Evolutionary conservation across 2,113 vertebrate genomes (phyloP), one percentile per base, ranked within the genome.

Genomic region (Ophiodon elongatus): DNA sequence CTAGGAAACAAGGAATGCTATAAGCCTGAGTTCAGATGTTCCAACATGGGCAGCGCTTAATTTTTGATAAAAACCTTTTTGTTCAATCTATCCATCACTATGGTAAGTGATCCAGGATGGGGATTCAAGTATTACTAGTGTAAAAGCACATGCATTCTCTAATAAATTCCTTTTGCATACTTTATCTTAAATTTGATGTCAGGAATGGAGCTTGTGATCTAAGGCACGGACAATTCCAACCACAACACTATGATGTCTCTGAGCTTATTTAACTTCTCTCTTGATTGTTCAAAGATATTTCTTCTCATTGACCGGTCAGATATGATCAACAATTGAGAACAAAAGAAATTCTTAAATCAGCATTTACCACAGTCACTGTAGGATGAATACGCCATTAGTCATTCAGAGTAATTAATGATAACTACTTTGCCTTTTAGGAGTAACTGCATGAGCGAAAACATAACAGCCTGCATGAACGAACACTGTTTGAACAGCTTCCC

Each of bases 391-490:
- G 1, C 47, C 13, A 76, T 81, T 66, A 79, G 43, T 85, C 77
- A 83, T 77, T 41, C 45, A 60, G 19, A 73, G 76, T 60, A 27
- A 59, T 67, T 41, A 66, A 71, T 79, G 69, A 88, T 76, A 82
- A 90, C n/a, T 66, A n/a, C 52, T 47, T 69, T 73, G 64, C 27
- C 25, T 60, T 33, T 62, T 52, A 23, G 41, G 45, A 67, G 52
- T 23, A 73, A 70, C 31, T 75, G 39, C 73, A 77, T 69, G 76
- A 80, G 67, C 73, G 72, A 73, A 76, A 76, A 65, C 52, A 75
- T 3, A 77, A 75, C 13, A 60, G 25, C 35, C 57, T 29, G 57
- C 52, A 75, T 85, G 43, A 63, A n/a, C 3, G 57, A 57, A 82
- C n/a, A 54, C 17, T 33, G 19, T 69, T 6, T 29, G 39, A 31